Evolutionary conservation across 2,113 vertebrate genomes (phyloP).

Genomic region (Leucoraja erinaceus): DNA sequence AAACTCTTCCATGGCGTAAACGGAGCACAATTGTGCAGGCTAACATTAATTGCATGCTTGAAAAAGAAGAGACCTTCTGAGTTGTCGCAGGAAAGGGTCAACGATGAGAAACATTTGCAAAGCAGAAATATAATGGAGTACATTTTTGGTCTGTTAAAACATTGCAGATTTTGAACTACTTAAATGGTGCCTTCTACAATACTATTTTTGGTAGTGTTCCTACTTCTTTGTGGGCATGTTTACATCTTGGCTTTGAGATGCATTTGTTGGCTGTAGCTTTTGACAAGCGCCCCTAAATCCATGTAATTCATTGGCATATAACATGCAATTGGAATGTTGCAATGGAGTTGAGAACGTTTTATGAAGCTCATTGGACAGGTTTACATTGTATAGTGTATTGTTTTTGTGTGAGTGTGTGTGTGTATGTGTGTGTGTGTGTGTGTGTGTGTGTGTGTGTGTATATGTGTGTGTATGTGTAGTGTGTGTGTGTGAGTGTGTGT

Average conservation of each 20-base stretch:
- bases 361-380: neutral
- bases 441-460: neutral
- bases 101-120: neutral
- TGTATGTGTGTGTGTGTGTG: neutral
- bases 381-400: neutral
- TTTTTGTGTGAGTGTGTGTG: neutral
- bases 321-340: conserved; percentile 5
- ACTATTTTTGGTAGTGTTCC: neutral
- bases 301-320: neutral
- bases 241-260: neutral
- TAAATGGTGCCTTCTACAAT: neutral
- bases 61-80: neutral
- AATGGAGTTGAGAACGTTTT: neutral
- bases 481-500: neutral
- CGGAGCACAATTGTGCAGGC: neutral
- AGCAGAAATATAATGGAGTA: neutral
- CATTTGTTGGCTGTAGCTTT: neutral
- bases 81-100: neutral
- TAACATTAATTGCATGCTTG: neutral
- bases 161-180: neutral
- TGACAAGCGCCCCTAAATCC: neutral
- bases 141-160: neutral
- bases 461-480: neutral
- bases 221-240: neutral
- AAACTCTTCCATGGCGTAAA: neutral